Evolutionary conservation across 1,140 invertebrate species (phyloP).

Genomic region (Pogonus chalceus): DNA sequence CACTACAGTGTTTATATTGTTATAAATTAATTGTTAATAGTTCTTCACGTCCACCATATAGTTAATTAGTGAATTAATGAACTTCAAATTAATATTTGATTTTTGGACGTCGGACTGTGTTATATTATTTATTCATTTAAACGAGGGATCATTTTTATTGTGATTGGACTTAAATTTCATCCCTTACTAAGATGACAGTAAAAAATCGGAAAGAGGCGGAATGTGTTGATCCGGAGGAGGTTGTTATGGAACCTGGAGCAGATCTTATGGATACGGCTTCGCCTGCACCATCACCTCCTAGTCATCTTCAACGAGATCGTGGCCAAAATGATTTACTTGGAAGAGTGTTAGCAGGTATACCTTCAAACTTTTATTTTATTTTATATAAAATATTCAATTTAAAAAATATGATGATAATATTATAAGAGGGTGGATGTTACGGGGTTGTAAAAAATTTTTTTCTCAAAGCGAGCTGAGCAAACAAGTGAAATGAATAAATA

Average conservation of each 20-base stretch:
- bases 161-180: too few species aligned
- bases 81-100: too few species aligned
- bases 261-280: constrained; percentile 22
- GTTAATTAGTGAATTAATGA: too few species aligned
- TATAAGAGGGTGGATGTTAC: background rate
- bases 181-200: constrained; percentile 34
- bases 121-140: too few species aligned
- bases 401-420: background rate
- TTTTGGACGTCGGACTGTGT: too few species aligned
- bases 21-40: too few species aligned
- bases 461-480: background rate
- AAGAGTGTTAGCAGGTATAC: constrained; percentile 45
- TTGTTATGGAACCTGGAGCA: constrained; percentile 15
- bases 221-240: constrained; percentile 25
- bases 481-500: constrained; percentile 11
- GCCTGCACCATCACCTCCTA: constrained; percentile 22
- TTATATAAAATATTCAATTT: background rate
- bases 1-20: too few species aligned
- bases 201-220: constrained; percentile 33
- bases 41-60: too few species aligned
- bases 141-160: too few species aligned
- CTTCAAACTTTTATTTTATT: constrained; percentile 3
- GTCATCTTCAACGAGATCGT: constrained; percentile 18
- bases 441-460: background rate
- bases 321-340: constrained; percentile 40